phyloP scores from a whole-genome alignment of 2,888 invertebrate species.

The Hyposoter dolosus region DNA sequence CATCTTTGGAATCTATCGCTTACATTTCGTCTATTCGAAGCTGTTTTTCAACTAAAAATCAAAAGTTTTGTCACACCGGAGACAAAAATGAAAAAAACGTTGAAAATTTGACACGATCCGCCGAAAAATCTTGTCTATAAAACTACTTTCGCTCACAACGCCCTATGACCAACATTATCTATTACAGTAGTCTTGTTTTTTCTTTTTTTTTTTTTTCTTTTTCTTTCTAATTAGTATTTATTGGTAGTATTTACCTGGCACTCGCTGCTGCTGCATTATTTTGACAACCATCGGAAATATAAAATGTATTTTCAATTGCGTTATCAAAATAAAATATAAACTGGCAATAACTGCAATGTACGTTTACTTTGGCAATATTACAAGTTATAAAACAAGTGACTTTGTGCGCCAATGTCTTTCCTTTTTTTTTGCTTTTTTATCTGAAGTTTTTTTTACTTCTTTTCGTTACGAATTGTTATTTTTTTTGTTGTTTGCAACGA shows the following conservation, averaged over 20 bases:
- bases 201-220: slow-evolving; percentile 28
- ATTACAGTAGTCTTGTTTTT: slow-evolving; percentile 46
- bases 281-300: slow-evolving; percentile 76
- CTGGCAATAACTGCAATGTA: slow-evolving; percentile 79
- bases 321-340: slow-evolving; percentile 83
- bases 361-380: slow-evolving; percentile 74
- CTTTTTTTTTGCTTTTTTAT: background rate
- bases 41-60: background rate
- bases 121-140: slow-evolving; percentile 59
- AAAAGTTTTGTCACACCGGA: background rate
- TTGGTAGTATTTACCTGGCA: slow-evolving; percentile 62
- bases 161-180: slow-evolving; percentile 33
- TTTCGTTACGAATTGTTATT: background rate
- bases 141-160: slow-evolving; percentile 62
- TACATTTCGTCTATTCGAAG: background rate
- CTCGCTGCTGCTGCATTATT: slow-evolving; percentile 33
- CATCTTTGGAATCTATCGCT: background rate
- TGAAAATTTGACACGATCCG: slow-evolving; percentile 33
- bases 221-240: slow-evolving; percentile 34
- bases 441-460: background rate
- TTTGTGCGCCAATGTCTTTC: slow-evolving; percentile 1
- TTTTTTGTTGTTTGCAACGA: slow-evolving; percentile 21
- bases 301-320: slow-evolving; percentile 73
- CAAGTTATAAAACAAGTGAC: slow-evolving; percentile 63
- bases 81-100: slow-evolving; percentile 17